A percentile compares a stretch with the other conserved stretches of the same genome.
Conservation (phyloP, 1,140 invertebrate species). For the Radopholus similis region DNA sequence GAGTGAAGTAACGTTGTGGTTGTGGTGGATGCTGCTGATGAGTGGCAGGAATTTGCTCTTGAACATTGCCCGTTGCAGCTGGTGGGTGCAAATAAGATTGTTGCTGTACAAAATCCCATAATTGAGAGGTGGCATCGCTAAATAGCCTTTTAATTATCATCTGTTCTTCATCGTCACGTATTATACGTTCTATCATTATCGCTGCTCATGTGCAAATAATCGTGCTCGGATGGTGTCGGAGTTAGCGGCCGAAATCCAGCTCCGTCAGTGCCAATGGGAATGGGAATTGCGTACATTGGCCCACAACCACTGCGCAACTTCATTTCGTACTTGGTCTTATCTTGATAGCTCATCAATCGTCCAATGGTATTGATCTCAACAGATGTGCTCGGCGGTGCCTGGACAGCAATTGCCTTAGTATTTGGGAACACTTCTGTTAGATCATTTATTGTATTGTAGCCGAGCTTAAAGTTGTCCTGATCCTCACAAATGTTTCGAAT, state of each 20-base stretch:
- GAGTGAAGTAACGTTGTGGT: no score
- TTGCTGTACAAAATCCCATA: background rate
- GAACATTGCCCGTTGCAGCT: background rate
- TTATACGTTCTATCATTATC: background rate
- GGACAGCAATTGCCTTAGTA: constrained; percentile 20
- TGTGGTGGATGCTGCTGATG: no score
- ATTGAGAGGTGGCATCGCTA: background rate
- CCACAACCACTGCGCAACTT: constrained; percentile 30
- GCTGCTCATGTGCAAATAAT: constrained; percentile 17
- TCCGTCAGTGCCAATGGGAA: constrained; percentile 8
- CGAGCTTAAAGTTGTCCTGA: constrained; percentile 33
- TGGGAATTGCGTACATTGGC: constrained; percentile 19
- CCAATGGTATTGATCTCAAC: constrained; percentile 19
- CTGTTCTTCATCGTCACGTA: background rate
- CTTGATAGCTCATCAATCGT: constrained; percentile 5
- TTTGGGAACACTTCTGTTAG: constrained; percentile 19
- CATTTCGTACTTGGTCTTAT: constrained; percentile 17
- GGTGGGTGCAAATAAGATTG: background rate
- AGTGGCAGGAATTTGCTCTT: no score
- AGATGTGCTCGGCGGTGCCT: constrained; percentile 32
- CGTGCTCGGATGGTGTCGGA: constrained; percentile 37
- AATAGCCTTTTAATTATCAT: background rate
- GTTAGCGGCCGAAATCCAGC: constrained; percentile 24
- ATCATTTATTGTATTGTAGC: constrained; percentile 30
- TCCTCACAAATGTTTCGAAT: constrained; percentile 42